These are phyloP conservation scores for Cynopterus brachyotis DNA, from an alignment of 2,113 vertebrate genomes.

Conservation along the genomic window DNA sequence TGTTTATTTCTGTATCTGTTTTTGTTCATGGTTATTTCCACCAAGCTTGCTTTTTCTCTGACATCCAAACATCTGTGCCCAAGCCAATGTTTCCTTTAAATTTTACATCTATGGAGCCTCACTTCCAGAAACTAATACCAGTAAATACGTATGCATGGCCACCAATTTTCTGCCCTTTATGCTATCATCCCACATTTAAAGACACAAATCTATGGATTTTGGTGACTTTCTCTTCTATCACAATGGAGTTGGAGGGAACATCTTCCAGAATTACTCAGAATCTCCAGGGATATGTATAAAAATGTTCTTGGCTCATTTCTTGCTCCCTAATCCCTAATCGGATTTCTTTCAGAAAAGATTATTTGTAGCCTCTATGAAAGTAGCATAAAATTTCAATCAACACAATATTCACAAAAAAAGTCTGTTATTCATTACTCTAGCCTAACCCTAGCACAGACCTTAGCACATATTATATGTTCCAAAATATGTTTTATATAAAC, in stretches of 20 bases:
- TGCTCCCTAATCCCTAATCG: neutral
- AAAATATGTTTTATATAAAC: neutral
- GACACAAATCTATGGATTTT: neutral
- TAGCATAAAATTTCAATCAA: neutral
- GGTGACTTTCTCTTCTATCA: neutral
- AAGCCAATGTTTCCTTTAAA: neutral
- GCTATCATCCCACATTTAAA: neutral
- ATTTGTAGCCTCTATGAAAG: neutral
- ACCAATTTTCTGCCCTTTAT: neutral
- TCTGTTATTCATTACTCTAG: neutral
- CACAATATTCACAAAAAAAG: neutral
- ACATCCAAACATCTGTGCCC: neutral
- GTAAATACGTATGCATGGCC: neutral
- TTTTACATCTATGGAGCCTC: neutral
- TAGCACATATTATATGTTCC: neutral
- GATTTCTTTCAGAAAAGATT: neutral
- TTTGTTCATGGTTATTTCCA: neutral
- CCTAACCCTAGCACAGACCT: neutral
- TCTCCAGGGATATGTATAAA: neutral
- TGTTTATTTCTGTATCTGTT: neutral
- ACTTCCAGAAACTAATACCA: neutral
- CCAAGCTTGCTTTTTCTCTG: neutral
- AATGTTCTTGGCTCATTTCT: neutral
- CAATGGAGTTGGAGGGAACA: accelerated
- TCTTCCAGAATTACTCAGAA: neutral